Percentiles rank a stretch among this genome's conserved stretches.
Evolutionary conservation across 2,113 vertebrate genomes (phyloP).

Genomic region (Cephalopholis sonnerati): DNA sequence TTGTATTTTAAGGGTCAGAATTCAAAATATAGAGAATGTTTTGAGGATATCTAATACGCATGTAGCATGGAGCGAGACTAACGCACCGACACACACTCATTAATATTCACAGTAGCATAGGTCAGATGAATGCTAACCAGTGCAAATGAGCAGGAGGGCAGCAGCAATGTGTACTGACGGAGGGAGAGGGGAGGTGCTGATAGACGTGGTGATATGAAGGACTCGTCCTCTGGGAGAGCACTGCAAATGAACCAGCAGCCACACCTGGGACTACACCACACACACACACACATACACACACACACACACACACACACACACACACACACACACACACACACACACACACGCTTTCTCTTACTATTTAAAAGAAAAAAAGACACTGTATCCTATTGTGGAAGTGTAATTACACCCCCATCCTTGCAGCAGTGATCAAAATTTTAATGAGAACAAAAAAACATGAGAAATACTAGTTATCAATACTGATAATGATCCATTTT

Average conservation of each 20-base stretch:
- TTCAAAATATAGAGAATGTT: background rate
- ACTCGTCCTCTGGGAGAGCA: slow-evolving; percentile 50
- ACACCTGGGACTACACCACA: slow-evolving; percentile 60
- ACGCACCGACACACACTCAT: slow-evolving; percentile 25
- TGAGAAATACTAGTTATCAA: background rate
- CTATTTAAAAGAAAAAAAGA: background rate
- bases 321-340: slow-evolving; percentile 10
- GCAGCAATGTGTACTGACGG: slow-evolving; percentile 36
- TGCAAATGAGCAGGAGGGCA: slow-evolving; percentile 54
- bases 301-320: background rate
- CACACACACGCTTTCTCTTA: slow-evolving; percentile 14
- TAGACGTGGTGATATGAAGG: slow-evolving; percentile 59
- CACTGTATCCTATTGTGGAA: background rate
- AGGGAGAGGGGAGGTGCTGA: slow-evolving; percentile 60
- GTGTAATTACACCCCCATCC: slow-evolving; percentile 29
- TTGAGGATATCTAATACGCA: slow-evolving; percentile 3
- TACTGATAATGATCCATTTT: background rate
- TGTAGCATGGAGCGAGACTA: slow-evolving; percentile 21
- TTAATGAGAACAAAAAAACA: background rate
- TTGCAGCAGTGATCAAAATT: slow-evolving; percentile 15
- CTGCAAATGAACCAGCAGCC: slow-evolving; percentile 72
- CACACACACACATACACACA: slow-evolving; percentile 11
- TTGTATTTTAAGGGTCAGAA: background rate
- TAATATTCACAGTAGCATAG: slow-evolving; percentile 40
- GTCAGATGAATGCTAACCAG: slow-evolving; percentile 67